These are phyloP conservation scores for Ylistrum balloti DNA, from an alignment of 1,140 invertebrate species.

Conservation along the genomic window DNA sequence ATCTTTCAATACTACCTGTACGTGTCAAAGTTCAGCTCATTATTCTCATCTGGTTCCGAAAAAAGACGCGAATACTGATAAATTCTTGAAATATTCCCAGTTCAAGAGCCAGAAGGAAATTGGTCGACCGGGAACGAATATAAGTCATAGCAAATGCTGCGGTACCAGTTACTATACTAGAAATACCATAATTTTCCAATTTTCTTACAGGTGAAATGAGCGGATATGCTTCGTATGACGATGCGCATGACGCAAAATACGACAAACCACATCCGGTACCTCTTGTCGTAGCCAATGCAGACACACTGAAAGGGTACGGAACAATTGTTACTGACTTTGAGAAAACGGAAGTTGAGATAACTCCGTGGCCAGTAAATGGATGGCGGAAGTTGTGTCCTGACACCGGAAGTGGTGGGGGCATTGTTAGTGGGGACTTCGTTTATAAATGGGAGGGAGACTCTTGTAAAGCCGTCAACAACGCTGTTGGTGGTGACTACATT, in stretches of 20 bases:
- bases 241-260: constrained; percentile 62
- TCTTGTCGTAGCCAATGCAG: constrained; percentile 59
- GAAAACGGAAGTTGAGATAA: constrained; percentile 61
- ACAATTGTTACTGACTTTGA: constrained; percentile 63
- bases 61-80: no score
- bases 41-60: no score
- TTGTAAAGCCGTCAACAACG: constrained; percentile 59
- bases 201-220: constrained; percentile 43
- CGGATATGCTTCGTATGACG: constrained; percentile 60
- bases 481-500: constrained; percentile 59
- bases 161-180: no score
- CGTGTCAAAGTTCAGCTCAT: no score
- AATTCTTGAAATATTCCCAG: no score
- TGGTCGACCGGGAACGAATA: no score
- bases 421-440: constrained; percentile 59
- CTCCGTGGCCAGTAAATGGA: constrained; percentile 64
- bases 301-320: constrained; percentile 62
- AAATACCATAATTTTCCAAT: no score
- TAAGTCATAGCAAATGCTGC: no score
- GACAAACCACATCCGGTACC: constrained; percentile 58
- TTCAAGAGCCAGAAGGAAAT: no score
- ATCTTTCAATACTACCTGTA: no score
- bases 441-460: constrained; percentile 63
- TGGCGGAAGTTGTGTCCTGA: constrained; percentile 59
- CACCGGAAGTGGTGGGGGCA: constrained; percentile 57